Percentiles rank a stretch among this genome's conserved stretches.
These are phyloP conservation scores for Apotomis betuletana DNA, from an alignment of 2,888 invertebrate genomes.

Conservation along the genomic window DNA sequence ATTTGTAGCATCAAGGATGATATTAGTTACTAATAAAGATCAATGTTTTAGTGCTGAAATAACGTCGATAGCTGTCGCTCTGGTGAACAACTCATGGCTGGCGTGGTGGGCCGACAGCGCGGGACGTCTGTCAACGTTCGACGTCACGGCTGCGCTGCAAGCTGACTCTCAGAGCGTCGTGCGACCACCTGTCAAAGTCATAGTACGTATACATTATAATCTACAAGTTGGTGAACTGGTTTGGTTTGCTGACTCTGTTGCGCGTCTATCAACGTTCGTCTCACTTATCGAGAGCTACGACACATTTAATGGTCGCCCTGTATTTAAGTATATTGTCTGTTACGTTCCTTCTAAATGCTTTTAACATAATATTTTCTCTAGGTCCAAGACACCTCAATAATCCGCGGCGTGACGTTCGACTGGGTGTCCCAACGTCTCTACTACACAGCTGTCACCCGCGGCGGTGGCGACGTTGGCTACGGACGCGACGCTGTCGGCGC, in stretches of 20 bases:
- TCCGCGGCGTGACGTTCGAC: conserved; percentile 90
- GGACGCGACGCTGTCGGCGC: conserved; percentile 53
- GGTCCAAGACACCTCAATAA: conserved; percentile 83
- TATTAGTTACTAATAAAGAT: not conserved
- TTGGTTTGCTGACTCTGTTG: no score
- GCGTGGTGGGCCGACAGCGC: conserved; percentile 67
- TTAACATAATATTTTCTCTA: conserved; percentile 44
- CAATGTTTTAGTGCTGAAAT: conserved; percentile 50
- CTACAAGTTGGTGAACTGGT: not conserved
- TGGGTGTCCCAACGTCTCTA: conserved; percentile 87
- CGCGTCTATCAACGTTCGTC: no score
- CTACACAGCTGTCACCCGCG: conserved; percentile 82
- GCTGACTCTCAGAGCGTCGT: conserved; percentile 43
- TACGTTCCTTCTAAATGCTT: no score
- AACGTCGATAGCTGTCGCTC: conserved; percentile 57
- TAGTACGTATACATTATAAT: conserved; percentile 9
- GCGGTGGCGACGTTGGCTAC: conserved; percentile 36
- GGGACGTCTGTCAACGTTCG: conserved; percentile 55
- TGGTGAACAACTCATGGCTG: conserved; percentile 60
- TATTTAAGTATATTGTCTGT: no score
- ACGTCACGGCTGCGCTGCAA: conserved; percentile 46
- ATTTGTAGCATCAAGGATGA: no score
- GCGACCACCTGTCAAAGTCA: conserved; percentile 17
- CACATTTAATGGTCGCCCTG: no score
- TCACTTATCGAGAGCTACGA: no score